phyloP scores from a whole-genome alignment of 1,140 invertebrate genomes.

The Anastatus disparis region DNA sequence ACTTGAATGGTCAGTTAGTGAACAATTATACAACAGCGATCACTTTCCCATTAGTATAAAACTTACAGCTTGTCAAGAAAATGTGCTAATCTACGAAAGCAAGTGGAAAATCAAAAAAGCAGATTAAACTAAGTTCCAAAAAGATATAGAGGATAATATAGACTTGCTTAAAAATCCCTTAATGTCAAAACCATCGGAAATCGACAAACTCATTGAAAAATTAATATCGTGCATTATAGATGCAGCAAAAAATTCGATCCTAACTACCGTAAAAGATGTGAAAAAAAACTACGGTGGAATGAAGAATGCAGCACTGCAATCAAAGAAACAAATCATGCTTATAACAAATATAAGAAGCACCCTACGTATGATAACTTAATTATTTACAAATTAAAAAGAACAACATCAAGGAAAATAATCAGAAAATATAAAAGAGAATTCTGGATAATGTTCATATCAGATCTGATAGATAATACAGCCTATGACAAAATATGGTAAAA shows the following conservation, averaged over 20 bases:
- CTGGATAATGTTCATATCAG: slow-evolving; percentile 30
- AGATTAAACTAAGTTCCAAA: slow-evolving; percentile 44
- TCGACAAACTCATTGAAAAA: not conserved
- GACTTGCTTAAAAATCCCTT: slow-evolving; percentile 39
- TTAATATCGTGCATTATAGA: not conserved
- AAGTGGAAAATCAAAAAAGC: slow-evolving; percentile 46
- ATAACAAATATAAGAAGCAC: slow-evolving; percentile 49
- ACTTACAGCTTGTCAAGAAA: not conserved
- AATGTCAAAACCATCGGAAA: not conserved
- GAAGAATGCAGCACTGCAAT: slow-evolving; percentile 47
- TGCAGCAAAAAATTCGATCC: slow-evolving; percentile 35
- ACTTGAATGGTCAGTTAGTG: slow-evolving; percentile 48
- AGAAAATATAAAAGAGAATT: slow-evolving; percentile 33
- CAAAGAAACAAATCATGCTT: slow-evolving; percentile 49
- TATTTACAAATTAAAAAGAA: slow-evolving; percentile 47
- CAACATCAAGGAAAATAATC: slow-evolving; percentile 33
- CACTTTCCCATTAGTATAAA: slow-evolving; percentile 50
- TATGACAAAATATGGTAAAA: slow-evolving; percentile 37
- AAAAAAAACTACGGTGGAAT: slow-evolving; percentile 53
- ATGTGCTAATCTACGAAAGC: not conserved
- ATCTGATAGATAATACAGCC: slow-evolving; percentile 12
- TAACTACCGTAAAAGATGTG: not conserved
- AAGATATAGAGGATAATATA: not conserved
- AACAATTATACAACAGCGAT: slow-evolving; percentile 49
- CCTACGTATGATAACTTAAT: slow-evolving; percentile 44